Base-by-base conservation (phyloP, 2,888 invertebrate species). In the Acronicta alni region DNA sequence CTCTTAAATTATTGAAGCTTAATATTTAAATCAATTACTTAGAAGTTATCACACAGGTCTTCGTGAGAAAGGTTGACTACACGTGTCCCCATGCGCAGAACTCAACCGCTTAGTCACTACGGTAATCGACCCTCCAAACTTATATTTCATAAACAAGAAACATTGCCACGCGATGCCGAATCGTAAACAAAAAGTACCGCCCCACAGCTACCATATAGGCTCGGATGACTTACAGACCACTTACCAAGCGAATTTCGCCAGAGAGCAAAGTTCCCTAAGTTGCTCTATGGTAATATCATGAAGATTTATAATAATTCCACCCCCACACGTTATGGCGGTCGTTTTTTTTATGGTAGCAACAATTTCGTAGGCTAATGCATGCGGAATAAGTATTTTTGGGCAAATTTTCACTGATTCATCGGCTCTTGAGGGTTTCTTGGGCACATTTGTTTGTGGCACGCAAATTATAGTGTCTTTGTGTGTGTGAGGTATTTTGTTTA, bases 261-360 rank as follows among this genome's bases (percentile, higher is more conserved):
- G 85, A 91, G 90, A 90, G 92, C 90, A 89, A 93, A 93, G 90
- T 92, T 91, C 86, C 86, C 86, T 85, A 88, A 92, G 85, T 91
- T 89, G 85, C 86, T 89, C 89, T 89, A 94, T 93, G 92, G 91
- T 89, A 92, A 94, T 93, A 90, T 89, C 87, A 89, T 90, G 89
- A 89, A 92, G 93, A 94, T 94, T 93, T 93, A 93, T 92, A 93
- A 92, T 93, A 90, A 93, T 92, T 92, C 87, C 85, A 75, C 82
- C 84, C 85, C 80, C 82, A 77, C 82, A 79, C 85, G 84, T 88
- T 89, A 90, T 86, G 84, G 86, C 85, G 85, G 87, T 83, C 81
- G 79, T 81, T 85, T 89, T 89, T 30, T 91, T 91, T 89, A 87
- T 85, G 86, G 81, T 77, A 79, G 84, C 69, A 87, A 90, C 88